Percentiles rank a stretch among this genome's conserved stretches.
These are phyloP conservation scores for Sinosuthora webbiana DNA, from an alignment of 2,113 vertebrate species.

Conservation along the genomic window DNA sequence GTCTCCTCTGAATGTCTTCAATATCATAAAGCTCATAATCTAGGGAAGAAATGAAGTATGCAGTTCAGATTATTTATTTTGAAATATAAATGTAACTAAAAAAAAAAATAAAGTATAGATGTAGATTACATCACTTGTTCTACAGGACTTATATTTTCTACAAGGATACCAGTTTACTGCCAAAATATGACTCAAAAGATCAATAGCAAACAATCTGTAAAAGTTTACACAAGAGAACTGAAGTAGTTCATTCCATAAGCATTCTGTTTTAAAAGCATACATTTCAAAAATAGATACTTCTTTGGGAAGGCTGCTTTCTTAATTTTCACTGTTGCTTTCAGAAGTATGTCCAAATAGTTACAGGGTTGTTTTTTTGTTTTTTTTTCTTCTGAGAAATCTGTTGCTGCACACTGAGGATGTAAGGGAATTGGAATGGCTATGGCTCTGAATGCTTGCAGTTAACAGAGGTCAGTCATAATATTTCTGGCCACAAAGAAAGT, in stretches of 20 bases:
- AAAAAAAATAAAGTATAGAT: not conserved
- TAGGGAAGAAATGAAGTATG: not conserved
- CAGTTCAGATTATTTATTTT: constrained; percentile 14
- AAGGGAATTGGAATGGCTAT: not conserved
- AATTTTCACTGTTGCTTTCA: constrained; percentile 29
- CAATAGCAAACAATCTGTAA: constrained; percentile 62
- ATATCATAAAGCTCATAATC: not conserved
- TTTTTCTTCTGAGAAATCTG: not conserved
- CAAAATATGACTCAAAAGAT: constrained; percentile 64
- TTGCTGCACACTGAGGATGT: not conserved
- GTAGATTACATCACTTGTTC: constrained; percentile 48
- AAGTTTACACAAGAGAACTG: constrained; percentile 61
- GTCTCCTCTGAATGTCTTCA: not conserved
- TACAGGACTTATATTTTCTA: constrained; percentile 45
- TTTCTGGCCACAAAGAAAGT: not conserved
- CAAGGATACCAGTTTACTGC: constrained; percentile 41
- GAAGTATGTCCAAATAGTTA: constrained; percentile 25
- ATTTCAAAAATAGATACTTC: constrained; percentile 32
- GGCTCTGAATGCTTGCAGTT: not conserved
- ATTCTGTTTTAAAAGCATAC: constrained; percentile 44
- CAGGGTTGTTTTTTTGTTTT: not conserved
- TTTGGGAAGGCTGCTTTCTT: not conserved
- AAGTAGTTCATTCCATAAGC: constrained; percentile 54
- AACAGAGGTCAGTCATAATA: not conserved
- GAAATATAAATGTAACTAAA: not conserved